Percentiles rank a stretch among this genome's conserved stretches.
phyloP scores from a whole-genome alignment of 2,113 vertebrate species.

The Paramisgurnus dabryanus region DNA sequence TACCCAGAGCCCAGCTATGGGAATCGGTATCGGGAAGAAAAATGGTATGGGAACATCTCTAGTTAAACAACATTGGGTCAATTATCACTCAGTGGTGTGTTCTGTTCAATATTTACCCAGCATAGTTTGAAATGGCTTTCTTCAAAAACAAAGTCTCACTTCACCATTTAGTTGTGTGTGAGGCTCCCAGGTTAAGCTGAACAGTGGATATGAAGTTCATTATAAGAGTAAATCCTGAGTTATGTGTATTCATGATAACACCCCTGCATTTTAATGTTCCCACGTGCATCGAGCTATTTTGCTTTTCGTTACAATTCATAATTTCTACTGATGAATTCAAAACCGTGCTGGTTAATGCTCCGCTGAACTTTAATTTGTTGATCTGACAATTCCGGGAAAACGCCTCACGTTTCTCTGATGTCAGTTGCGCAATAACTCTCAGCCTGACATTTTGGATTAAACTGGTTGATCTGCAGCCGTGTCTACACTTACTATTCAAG shows the following conservation, averaged over 20 bases:
- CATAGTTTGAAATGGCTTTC: no score
- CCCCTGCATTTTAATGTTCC: conserved; percentile 13
- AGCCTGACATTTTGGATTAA: conserved; percentile 22
- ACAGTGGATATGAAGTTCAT: background rate
- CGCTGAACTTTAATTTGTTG: conserved; percentile 77
- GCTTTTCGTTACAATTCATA: conserved; percentile 45
- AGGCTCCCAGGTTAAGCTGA: no score
- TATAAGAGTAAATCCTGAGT: background rate
- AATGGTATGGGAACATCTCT: no score
- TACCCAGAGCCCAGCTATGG: no score
- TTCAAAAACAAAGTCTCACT: no score
- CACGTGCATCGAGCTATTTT: conserved; percentile 30
- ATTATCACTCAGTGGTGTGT: no score
- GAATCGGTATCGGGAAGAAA: no score
- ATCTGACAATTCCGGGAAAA: conserved; percentile 71
- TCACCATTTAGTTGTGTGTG: no score
- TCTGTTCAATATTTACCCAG: no score
- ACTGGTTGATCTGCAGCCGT: background rate
- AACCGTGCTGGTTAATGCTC: conserved; percentile 70
- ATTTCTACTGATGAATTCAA: conserved; percentile 72
- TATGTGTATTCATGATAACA: background rate
- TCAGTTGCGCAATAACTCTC: conserved; percentile 67
- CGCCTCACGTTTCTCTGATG: conserved; percentile 53
- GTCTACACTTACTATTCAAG: background rate
- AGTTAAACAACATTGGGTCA: no score